Conservation (phyloP, 2,797 vertebrate genomes). For the Falco concolor region DNA sequence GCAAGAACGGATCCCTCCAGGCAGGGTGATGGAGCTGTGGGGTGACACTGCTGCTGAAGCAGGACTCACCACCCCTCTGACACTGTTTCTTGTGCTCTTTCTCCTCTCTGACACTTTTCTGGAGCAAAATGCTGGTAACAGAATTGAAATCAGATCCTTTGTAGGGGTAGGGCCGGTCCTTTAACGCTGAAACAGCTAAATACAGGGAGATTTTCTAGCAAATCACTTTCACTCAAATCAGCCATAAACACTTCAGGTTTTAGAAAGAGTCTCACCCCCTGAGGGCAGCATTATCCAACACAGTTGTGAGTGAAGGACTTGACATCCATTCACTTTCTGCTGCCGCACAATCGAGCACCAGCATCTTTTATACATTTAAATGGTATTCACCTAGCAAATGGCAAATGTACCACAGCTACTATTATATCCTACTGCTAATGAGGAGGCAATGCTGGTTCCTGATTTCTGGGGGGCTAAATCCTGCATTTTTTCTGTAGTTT, state of each 20-base stretch:
- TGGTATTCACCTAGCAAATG: neutral
- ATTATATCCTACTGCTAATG: neutral
- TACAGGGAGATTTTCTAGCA: neutral
- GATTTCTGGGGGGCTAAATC: neutral
- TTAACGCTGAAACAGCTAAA: neutral
- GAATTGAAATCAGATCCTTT: neutral
- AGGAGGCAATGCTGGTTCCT: neutral
- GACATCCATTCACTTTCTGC: neutral
- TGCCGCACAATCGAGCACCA: neutral
- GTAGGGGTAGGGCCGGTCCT: neutral
- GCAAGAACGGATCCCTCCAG: neutral
- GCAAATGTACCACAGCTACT: neutral
- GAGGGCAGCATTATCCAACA: conserved; percentile 62
- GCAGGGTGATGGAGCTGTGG: neutral
- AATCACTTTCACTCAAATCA: conserved; percentile 38
- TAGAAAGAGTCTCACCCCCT: conserved; percentile 54
- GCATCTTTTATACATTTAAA: neutral
- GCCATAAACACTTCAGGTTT: conserved; percentile 26
- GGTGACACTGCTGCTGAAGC: neutral
- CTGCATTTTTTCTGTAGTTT: neutral
- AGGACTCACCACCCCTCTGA: neutral
- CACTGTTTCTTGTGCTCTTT: neutral
- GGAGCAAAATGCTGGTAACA: neutral
- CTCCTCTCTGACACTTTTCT: neutral
- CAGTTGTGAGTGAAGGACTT: conserved; percentile 35